phyloP scores from a whole-genome alignment of 2,888 invertebrate genomes.

The Vannuccia rotundouncinata region DNA sequence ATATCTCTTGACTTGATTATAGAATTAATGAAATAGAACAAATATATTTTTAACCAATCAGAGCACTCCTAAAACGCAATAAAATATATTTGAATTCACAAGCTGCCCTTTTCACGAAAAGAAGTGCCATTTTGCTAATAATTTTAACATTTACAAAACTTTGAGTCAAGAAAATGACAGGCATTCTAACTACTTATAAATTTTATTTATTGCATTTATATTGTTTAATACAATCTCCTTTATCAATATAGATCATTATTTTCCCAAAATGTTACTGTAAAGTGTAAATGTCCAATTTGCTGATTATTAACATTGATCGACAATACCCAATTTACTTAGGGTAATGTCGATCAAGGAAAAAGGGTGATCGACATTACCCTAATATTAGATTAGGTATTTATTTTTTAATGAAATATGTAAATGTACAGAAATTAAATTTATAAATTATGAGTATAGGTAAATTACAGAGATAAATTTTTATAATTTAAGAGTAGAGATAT shows the following conservation, averaged over 20 bases:
- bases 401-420: too few species aligned
- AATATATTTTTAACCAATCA: conserved; percentile 26
- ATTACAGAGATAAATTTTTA: too few species aligned
- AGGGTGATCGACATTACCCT: too few species aligned
- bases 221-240: conserved; percentile 22
- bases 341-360: too few species aligned
- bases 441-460: too few species aligned
- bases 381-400: too few species aligned
- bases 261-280: conserved; percentile 2
- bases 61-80: conserved; percentile 11
- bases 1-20: too few species aligned
- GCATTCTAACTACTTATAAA: conserved; percentile 20
- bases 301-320: conserved; percentile 2
- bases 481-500: too few species aligned
- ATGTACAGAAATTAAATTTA: too few species aligned
- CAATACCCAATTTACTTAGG: not conserved
- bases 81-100: conserved; percentile 26
- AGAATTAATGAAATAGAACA: too few species aligned
- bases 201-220: not conserved
- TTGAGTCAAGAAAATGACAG: conserved; percentile 19
- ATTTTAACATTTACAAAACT: conserved; percentile 25
- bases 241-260: conserved; percentile 26
- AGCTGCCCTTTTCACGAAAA: conserved; percentile 5
- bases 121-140: conserved; percentile 23
- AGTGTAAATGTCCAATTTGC: conserved; percentile 21